phyloP scores from a whole-genome alignment of 53 echinoderm and acorn worm species.

The Crossaster papposus region DNA sequence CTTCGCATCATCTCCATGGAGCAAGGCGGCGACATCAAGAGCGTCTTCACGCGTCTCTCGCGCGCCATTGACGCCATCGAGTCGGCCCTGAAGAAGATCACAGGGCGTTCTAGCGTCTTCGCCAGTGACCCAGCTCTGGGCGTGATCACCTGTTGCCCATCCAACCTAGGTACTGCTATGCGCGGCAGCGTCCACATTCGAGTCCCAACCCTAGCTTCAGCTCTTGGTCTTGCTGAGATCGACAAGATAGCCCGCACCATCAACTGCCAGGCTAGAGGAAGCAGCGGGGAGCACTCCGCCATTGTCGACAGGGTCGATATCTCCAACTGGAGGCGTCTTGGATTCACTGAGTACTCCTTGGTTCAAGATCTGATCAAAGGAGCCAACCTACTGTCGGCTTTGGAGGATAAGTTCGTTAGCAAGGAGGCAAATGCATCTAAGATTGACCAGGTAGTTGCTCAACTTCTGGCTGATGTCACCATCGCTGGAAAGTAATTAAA shows the following conservation, averaged over 20 bases:
- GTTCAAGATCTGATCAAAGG: conserved; percentile 50
- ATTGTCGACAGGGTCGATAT: conserved; percentile 56
- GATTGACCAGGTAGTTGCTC: conserved; percentile 20
- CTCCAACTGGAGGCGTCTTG: conserved; percentile 60
- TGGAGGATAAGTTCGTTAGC: conserved; percentile 43
- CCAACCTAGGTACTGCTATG: conserved; percentile 54
- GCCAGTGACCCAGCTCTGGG: conserved; percentile 43
- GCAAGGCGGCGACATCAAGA: conserved; percentile 45
- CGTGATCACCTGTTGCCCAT: conserved; percentile 50
- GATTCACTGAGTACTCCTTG: conserved; percentile 52
- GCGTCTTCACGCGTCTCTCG: conserved; percentile 48
- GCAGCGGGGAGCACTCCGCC: conserved; percentile 49
- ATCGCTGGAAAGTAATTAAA: conserved; percentile 8
- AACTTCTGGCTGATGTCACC: conserved; percentile 8
- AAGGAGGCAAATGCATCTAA: conserved; percentile 46
- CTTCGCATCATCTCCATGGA: conserved; percentile 57
- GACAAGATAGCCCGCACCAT: conserved; percentile 48
- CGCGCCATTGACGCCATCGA: conserved; percentile 51
- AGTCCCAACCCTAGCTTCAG: conserved; percentile 41
- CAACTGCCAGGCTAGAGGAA: conserved; percentile 51
- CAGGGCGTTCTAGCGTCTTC: conserved; percentile 30
- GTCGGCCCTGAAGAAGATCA: conserved; percentile 41
- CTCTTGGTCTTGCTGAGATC: conserved; percentile 48
- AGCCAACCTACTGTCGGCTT: conserved; percentile 41
- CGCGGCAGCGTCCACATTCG: conserved; percentile 50